Evolutionary conservation across 2,797 vertebrate species (phyloP).

Genomic region (Coreius guichenoti): DNA sequence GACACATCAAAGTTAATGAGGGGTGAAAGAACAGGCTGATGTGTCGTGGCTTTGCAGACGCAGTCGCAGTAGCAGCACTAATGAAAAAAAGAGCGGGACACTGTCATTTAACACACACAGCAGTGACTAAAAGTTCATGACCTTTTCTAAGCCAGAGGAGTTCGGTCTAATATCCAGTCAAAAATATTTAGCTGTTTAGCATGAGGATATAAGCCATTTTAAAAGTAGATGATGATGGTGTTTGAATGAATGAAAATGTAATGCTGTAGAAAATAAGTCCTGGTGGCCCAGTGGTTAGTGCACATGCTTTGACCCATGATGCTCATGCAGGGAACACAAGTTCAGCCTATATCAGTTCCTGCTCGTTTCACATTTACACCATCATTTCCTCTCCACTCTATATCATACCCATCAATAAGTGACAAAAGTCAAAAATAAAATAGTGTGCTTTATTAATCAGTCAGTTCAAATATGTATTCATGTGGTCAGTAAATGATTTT

Average conservation of each 20-base stretch:
- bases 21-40: constrained; percentile 61
- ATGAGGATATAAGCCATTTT: neutral
- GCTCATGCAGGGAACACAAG: too few species aligned
- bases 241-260: neutral
- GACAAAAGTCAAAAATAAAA: neutral
- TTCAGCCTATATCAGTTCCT: neutral
- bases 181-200: constrained; percentile 1
- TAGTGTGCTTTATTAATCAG: neutral
- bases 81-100: constrained; percentile 31
- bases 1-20: constrained; percentile 64
- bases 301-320: too few species aligned
- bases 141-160: neutral
- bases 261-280: neutral
- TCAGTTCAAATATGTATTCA: neutral
- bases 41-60: constrained; percentile 48
- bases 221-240: neutral
- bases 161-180: neutral
- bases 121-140: constrained; percentile 19
- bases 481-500: neutral
- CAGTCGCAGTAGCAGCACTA: constrained; percentile 33
- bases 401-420: neutral
- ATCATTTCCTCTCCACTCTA: neutral
- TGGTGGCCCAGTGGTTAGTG: neutral
- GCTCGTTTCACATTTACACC: neutral
- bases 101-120: constrained; percentile 20